phyloP scores from a whole-genome alignment of 2,113 vertebrate species.

The Catagonus wagneri region DNA sequence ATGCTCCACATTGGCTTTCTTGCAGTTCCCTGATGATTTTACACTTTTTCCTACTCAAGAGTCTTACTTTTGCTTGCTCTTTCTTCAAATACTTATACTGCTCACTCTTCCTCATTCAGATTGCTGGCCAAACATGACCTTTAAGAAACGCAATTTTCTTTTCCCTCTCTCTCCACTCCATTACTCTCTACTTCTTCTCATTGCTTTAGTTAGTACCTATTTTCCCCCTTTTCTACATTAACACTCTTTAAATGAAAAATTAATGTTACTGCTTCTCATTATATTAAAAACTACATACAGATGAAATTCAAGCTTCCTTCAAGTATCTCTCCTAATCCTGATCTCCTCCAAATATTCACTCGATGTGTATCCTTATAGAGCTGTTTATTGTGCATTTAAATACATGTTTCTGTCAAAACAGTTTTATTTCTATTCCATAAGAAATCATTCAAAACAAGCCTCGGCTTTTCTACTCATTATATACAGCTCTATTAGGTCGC shows the following conservation, averaged over 20 bases:
- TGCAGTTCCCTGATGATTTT: neutral
- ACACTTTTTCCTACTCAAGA: neutral
- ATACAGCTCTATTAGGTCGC: neutral
- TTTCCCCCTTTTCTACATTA: conserved; percentile 6
- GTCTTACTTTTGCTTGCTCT: neutral
- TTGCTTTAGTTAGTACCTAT: neutral
- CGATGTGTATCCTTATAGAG: neutral
- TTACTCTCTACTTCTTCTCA: conserved; percentile 28
- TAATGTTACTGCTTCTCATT: neutral
- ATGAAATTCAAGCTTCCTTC: conserved; percentile 25
- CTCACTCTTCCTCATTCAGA: neutral
- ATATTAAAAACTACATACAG: neutral
- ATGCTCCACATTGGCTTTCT: neutral
- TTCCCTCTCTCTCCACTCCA: neutral
- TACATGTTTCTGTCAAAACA: neutral
- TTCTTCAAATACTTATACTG: neutral
- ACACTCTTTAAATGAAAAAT: conserved; percentile 46
- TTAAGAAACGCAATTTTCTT: neutral
- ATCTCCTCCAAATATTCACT: neutral
- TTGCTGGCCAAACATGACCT: neutral
- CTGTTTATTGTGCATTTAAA: conserved; percentile 7
- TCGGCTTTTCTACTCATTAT: neutral
- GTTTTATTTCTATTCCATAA: conserved; percentile 22
- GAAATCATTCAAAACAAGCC: conserved; percentile 5
- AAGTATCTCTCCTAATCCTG: neutral